phyloP scores from a whole-genome alignment of 2,888 invertebrate genomes.

The Caradrina clavipalpis region DNA sequence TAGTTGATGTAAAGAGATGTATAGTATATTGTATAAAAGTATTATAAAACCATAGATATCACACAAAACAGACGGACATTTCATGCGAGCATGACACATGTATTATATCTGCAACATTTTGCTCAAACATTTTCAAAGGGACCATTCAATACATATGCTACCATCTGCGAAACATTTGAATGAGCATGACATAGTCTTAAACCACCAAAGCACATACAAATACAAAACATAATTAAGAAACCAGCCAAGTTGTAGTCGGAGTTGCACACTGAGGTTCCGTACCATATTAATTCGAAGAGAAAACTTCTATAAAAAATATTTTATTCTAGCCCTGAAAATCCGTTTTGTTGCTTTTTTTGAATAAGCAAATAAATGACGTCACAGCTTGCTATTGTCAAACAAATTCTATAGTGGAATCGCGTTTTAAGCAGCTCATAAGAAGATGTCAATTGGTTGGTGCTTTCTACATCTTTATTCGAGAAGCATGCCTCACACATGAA shows the following conservation, averaged over 20 bases:
- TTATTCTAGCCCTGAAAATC: too few species aligned
- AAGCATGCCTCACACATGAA: not conserved
- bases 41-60: not conserved
- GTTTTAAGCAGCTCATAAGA: too few species aligned
- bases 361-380: too few species aligned
- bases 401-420: too few species aligned
- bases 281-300: too few species aligned
- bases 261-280: too few species aligned
- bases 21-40: not conserved
- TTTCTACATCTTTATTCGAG: not conserved
- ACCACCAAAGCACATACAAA: not conserved
- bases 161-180: not conserved
- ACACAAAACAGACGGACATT: not conserved
- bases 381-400: too few species aligned
- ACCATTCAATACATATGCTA: not conserved
- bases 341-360: too few species aligned
- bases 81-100: constrained; percentile 1
- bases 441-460: too few species aligned
- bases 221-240: too few species aligned
- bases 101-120: not conserved
- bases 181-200: constrained; percentile 6
- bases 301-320: too few species aligned
- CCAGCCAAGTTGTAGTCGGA: too few species aligned
- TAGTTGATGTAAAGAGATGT: not conserved
- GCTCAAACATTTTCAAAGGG: not conserved